Conservation (phyloP, 2,113 vertebrate species). For the Sylvietta virens region DNA sequence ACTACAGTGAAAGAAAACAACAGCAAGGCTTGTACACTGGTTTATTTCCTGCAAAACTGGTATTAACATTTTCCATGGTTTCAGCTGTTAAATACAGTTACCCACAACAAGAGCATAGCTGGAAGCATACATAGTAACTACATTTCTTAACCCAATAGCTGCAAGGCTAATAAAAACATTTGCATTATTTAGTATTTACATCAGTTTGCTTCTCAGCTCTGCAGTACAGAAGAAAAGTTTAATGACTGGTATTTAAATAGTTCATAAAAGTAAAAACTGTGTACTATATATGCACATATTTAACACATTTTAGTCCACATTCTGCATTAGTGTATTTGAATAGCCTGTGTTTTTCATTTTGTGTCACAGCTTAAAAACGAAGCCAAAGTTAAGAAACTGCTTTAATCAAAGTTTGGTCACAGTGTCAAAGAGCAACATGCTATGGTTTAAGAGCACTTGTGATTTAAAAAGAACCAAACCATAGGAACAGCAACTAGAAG, state of each 20-base stretch:
- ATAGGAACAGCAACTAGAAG: neutral
- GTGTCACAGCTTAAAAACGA: neutral
- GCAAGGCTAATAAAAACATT: neutral
- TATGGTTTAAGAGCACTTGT: neutral
- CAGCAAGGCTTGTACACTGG: neutral
- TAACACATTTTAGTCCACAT: neutral
- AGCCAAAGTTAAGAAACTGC: neutral
- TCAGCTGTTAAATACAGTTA: neutral
- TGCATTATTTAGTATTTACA: neutral
- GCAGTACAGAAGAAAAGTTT: neutral
- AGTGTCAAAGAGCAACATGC: neutral
- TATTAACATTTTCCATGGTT: neutral
- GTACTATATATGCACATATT: neutral
- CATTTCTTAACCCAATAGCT: neutral
- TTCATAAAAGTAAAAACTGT: neutral
- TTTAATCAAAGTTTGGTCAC: neutral
- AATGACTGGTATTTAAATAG: neutral
- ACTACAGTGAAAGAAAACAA: neutral
- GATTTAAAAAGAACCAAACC: neutral
- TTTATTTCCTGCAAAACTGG: constrained; percentile 49
- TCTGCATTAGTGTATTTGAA: neutral
- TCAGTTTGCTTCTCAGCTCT: neutral
- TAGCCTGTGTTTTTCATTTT: neutral
- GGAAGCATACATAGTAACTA: neutral
- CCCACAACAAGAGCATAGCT: neutral